Conservation (phyloP, 2,888 invertebrate genomes). For the Peribatodes rhomboidaria region DNA sequence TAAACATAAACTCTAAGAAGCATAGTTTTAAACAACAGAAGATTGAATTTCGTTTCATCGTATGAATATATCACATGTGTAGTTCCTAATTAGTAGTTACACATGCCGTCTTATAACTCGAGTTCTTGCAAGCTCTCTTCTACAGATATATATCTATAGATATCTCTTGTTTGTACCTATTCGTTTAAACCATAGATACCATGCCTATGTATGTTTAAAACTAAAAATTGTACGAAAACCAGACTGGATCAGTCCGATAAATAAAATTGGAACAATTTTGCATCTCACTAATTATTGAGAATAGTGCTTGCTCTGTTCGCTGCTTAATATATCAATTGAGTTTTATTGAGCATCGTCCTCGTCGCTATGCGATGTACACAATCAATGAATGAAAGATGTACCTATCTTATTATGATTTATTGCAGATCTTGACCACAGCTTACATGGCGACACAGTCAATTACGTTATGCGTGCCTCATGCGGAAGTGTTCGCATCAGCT, state of each 20-base stretch:
- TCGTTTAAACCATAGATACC: too few relatives aligned
- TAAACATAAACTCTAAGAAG: too few relatives aligned
- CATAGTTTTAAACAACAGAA: too few relatives aligned
- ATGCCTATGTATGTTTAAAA: too few relatives aligned
- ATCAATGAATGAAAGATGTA: conserved; percentile 3
- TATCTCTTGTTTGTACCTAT: too few relatives aligned
- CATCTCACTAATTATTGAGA: neutral
- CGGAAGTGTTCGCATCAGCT: conserved; percentile 91
- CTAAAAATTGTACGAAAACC: too few relatives aligned
- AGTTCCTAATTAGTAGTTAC: neutral
- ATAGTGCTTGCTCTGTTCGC: conserved; percentile 1
- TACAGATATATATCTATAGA: too few relatives aligned
- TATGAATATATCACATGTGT: too few relatives aligned
- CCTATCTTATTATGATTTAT: neutral
- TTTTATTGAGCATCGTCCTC: conserved; percentile 86
- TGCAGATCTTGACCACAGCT: conserved; percentile 90
- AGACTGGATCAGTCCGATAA: too few relatives aligned
- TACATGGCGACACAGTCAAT: conserved; percentile 92
- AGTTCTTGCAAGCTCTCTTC: neutral
- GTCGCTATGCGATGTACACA: conserved; percentile 43
- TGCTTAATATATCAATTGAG: conserved; percentile 33
- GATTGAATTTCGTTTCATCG: too few relatives aligned
- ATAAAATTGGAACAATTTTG: neutral
- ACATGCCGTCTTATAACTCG: neutral
- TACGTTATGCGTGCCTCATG: conserved; percentile 91